Evolutionary conservation across 2,888 invertebrate species (phyloP).

Genomic region (Steromphala cineraria): DNA sequence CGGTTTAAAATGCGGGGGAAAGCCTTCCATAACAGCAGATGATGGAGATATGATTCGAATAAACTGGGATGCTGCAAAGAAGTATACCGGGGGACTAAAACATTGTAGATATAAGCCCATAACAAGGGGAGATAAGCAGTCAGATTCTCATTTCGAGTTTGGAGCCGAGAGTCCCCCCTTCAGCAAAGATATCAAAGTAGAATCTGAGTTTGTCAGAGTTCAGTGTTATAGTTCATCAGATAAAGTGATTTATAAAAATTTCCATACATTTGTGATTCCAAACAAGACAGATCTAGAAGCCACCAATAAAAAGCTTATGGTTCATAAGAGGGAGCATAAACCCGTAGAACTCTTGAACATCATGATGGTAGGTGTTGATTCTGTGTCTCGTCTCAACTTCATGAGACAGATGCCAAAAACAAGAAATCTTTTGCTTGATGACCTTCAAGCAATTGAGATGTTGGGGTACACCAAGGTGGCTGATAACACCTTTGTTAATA

Average conservation of each 20-base stretch:
- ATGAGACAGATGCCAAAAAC: conserved; percentile 87
- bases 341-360: neutral
- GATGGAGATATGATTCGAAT: conserved; percentile 47
- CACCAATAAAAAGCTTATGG: neutral
- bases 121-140: conserved; percentile 39
- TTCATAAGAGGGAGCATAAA: neutral
- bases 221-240: conserved; percentile 57
- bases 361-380: conserved; percentile 82
- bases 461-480: conserved; percentile 94
- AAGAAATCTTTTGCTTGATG: conserved; percentile 78
- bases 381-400: conserved; percentile 89
- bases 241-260: conserved; percentile 62
- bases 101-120: conserved; percentile 65
- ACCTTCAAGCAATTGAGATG: conserved; percentile 85
- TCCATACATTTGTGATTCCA: conserved; percentile 65
- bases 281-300: conserved; percentile 31
- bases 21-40: conserved; percentile 58
- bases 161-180: conserved; percentile 33
- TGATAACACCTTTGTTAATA: conserved; percentile 94
- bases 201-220: conserved; percentile 64
- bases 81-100: conserved; percentile 46
- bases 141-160: conserved; percentile 43
- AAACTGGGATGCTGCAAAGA: conserved; percentile 49
- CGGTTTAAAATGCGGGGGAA: conserved; percentile 47
- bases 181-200: conserved; percentile 40